These are phyloP conservation scores for Drosophila picticornis DNA, from an alignment of 2,888 invertebrate genomes.

Conservation along the genomic window DNA sequence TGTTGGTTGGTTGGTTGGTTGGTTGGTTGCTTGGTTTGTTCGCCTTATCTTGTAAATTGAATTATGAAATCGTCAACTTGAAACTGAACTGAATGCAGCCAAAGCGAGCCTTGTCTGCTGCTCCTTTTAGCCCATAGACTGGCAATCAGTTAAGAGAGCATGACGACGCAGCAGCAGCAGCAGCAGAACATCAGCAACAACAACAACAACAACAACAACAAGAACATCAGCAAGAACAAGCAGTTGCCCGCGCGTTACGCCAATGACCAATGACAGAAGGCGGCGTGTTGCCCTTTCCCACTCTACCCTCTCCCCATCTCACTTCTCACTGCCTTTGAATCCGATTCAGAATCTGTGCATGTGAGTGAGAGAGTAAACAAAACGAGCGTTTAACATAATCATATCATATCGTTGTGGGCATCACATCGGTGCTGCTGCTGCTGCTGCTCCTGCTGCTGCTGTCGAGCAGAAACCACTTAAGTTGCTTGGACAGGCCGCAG, in stretches of 20 bases:
- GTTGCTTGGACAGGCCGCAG: slow-evolving; percentile 68
- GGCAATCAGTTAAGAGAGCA: slow-evolving; percentile 79
- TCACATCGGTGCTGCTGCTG: slow-evolving; percentile 67
- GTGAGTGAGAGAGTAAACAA: slow-evolving; percentile 69
- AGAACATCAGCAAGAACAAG: slow-evolving; percentile 40
- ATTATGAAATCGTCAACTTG: slow-evolving; percentile 84
- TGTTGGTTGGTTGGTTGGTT: slow-evolving; percentile 43
- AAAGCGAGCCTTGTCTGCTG: slow-evolving; percentile 52
- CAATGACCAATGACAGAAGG: slow-evolving; percentile 74
- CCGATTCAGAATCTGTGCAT: slow-evolving; percentile 32
- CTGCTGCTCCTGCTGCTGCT: slow-evolving; percentile 26
- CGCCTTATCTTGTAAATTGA: slow-evolving; percentile 83
- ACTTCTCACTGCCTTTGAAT: slow-evolving; percentile 20
- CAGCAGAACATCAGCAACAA: slow-evolving; percentile 21
- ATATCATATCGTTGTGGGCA: slow-evolving; percentile 79
- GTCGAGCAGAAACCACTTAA: slow-evolving; percentile 76
- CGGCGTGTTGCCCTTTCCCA: slow-evolving; percentile 47
- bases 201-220: slow-evolving; percentile 38
- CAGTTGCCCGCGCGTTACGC: slow-evolving; percentile 71
- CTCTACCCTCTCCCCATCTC: slow-evolving; percentile 10
- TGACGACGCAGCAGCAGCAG: slow-evolving; percentile 65
- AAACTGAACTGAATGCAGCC: slow-evolving; percentile 77
- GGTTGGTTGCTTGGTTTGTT: slow-evolving; percentile 52
- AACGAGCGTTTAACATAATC: slow-evolving; percentile 82
- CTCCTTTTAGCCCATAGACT: slow-evolving; percentile 77